phyloP scores from a whole-genome alignment of 2,113 vertebrate genomes.

The Pavo muticus region DNA sequence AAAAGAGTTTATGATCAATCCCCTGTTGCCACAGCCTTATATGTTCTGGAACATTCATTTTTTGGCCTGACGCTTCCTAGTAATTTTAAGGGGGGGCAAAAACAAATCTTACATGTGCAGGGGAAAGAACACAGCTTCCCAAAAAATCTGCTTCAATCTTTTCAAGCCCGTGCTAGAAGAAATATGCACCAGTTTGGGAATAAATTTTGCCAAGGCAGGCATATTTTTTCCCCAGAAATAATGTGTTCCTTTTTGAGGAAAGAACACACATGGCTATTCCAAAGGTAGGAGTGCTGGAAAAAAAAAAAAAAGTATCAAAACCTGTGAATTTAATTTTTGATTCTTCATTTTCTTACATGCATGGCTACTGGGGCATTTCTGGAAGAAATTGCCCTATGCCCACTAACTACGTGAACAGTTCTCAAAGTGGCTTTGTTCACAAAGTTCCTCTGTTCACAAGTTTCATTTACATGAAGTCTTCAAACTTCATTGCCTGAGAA shows the following conservation, averaged over 20 bases:
- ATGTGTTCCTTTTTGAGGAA: neutral
- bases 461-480: slow-evolving; percentile 33
- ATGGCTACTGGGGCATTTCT: neutral
- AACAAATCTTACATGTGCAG: neutral
- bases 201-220: neutral
- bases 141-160: neutral
- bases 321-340: neutral
- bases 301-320: neutral
- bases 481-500: neutral
- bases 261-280: neutral
- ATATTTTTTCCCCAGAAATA: neutral
- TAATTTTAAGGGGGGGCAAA: slow-evolving; percentile 11
- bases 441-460: neutral
- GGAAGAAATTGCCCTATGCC: neutral
- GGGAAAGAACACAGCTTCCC: neutral
- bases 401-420: neutral
- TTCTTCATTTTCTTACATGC: neutral
- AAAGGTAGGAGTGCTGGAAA: neutral
- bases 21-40: neutral
- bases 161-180: neutral
- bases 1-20: slow-evolving; percentile 49
- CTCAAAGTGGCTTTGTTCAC: neutral
- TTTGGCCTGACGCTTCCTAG: neutral
- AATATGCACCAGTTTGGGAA: neutral
- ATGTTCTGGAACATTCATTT: neutral